These are phyloP conservation scores for Agrilus mali DNA, from an alignment of 2,888 invertebrate genomes.

Conservation along the genomic window DNA sequence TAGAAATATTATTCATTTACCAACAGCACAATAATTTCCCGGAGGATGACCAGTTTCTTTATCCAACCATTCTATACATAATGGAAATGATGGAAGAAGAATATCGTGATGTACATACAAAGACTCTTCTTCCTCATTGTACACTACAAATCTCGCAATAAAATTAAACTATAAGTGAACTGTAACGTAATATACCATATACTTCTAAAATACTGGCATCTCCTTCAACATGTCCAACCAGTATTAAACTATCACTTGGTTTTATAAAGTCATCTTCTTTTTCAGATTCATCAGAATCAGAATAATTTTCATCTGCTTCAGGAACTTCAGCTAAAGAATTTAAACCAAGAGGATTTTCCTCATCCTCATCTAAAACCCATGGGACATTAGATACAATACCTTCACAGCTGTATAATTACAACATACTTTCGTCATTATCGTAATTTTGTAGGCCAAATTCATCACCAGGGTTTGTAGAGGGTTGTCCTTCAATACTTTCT, in stretches of 20 bases:
- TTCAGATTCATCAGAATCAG: constrained; percentile 54
- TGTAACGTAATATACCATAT: constrained; percentile 46
- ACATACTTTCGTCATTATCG: constrained; percentile 53
- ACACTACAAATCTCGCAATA: constrained; percentile 46
- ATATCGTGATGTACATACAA: constrained; percentile 93
- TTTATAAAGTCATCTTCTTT: constrained; percentile 85
- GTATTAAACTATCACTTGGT: constrained; percentile 75
- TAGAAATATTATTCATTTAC: no score
- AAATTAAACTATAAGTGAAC: constrained; percentile 1
- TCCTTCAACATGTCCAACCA: constrained; percentile 77
- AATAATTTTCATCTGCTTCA: constrained; percentile 34
- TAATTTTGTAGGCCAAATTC: constrained; percentile 65
- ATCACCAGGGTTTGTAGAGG: constrained; percentile 41
- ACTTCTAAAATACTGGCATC: constrained; percentile 82
- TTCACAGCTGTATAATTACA: not conserved
- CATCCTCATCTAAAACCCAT: not conserved
- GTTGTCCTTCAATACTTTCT: constrained; percentile 16
- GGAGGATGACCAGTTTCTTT: constrained; percentile 67
- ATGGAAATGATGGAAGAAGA: constrained; percentile 75
- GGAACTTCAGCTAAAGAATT: constrained; percentile 42
- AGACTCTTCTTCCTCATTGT: constrained; percentile 78
- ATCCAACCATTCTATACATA: constrained; percentile 88
- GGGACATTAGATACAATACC: not conserved
- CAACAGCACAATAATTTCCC: constrained; percentile 77
- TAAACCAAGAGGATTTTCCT: constrained; percentile 37